Conservation (phyloP, 1,140 invertebrate genomes). For the Formica exsecta region DNA sequence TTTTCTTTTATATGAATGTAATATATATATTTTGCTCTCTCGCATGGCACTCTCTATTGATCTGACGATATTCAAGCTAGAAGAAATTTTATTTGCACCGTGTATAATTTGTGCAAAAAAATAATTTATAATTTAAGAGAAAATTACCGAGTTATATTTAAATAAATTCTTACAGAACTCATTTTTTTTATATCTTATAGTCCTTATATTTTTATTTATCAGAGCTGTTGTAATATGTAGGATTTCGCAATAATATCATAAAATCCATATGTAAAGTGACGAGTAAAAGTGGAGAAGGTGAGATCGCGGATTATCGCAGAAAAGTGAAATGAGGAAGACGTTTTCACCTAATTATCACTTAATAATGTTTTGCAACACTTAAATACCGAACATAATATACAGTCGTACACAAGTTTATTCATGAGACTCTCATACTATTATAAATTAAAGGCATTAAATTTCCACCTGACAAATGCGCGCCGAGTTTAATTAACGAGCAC, state of each 20-base stretch:
- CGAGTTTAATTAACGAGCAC: constrained; percentile 52
- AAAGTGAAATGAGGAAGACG: constrained; percentile 42
- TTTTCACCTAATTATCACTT: constrained; percentile 12
- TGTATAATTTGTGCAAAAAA: neutral
- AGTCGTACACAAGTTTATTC: neutral
- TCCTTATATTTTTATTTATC: neutral
- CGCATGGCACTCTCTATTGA: neutral
- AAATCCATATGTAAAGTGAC: neutral
- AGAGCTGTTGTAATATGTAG: neutral
- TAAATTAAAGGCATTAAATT: constrained; percentile 36
- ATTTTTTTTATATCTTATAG: neutral
- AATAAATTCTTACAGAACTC: neutral
- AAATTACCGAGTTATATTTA: neutral
- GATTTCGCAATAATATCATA: neutral
- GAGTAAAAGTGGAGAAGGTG: constrained; percentile 18
- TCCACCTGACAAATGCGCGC: constrained; percentile 7
- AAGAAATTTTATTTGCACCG: neutral
- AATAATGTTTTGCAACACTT: constrained; percentile 19
- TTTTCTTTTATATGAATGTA: neutral
- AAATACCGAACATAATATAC: neutral
- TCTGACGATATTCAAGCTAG: neutral
- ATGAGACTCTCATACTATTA: neutral
- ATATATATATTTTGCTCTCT: neutral
- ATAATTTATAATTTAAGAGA: neutral
- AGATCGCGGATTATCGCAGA: neutral